These are phyloP conservation scores for Periophthalmodon schlosseri DNA, from an alignment of 2,113 vertebrate species.

Conservation along the genomic window DNA sequence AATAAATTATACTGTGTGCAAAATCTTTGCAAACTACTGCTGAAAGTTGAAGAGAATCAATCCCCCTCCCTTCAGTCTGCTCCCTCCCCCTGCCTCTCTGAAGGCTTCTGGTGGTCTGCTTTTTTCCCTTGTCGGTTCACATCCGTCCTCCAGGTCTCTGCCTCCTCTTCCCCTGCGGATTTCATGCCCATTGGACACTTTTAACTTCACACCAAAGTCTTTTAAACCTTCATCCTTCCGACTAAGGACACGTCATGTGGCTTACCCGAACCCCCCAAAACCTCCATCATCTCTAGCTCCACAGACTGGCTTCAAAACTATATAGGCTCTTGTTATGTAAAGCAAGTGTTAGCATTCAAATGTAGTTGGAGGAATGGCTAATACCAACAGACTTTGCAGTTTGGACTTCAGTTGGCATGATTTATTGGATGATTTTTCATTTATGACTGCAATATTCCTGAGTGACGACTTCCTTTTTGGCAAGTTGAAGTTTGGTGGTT, in stretches of 20 bases:
- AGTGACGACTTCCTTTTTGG: slow-evolving; percentile 20
- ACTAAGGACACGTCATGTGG: slow-evolving; percentile 25
- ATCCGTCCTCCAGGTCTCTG: slow-evolving; percentile 60
- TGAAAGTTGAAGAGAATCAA: slow-evolving; percentile 59
- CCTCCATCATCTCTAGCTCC: slow-evolving; percentile 32
- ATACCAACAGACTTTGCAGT: slow-evolving; percentile 24
- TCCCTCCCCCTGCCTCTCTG: slow-evolving; percentile 58
- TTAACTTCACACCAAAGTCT: slow-evolving; percentile 51
- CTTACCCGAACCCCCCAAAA: slow-evolving; percentile 31
- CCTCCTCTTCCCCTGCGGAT: slow-evolving; percentile 43
- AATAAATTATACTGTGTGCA: not conserved
- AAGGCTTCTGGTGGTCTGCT: slow-evolving; percentile 64
- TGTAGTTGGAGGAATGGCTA: slow-evolving; percentile 22
- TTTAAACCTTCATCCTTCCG: slow-evolving; percentile 37
- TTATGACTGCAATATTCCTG: slow-evolving; percentile 21
- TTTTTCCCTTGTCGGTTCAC: slow-evolving; percentile 46
- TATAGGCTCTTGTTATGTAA: slow-evolving; percentile 15
- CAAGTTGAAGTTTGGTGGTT: slow-evolving; percentile 33
- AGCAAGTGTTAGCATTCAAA: slow-evolving; percentile 32
- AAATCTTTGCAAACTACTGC: slow-evolving; percentile 33
- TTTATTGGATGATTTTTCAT: slow-evolving; percentile 39
- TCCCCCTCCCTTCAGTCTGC: slow-evolving; percentile 36
- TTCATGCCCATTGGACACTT: slow-evolving; percentile 54
- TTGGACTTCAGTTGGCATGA: slow-evolving; percentile 21
- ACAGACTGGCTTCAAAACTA: slow-evolving; percentile 21